These are phyloP conservation scores for Metaphire vulgaris DNA, from an alignment of 1,140 invertebrate genomes.

Conservation along the genomic window DNA sequence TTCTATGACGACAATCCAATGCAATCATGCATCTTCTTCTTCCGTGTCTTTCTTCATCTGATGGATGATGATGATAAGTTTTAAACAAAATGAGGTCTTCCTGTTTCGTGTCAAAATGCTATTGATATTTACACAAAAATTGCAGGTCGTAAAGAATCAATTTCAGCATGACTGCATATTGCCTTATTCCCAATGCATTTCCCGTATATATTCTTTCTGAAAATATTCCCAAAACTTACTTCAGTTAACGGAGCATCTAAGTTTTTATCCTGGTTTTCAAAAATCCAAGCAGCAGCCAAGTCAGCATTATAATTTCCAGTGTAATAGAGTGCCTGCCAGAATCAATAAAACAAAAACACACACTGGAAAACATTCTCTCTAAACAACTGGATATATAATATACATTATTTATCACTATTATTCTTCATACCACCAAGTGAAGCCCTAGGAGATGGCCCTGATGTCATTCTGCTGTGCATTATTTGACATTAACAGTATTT, in stretches of 20 bases:
- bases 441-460: not conserved
- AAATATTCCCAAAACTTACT: slow-evolving; percentile 13
- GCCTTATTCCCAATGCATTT: no score
- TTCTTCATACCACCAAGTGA: not conserved
- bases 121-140: no score
- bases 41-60: no score
- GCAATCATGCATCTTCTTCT: no score
- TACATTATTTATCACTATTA: not conserved
- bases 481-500: not conserved
- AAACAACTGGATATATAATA: not conserved
- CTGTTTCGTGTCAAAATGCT: no score
- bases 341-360: not conserved
- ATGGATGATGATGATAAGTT: no score
- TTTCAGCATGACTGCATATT: no score
- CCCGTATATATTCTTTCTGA: no score
- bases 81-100: no score
- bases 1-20: no score
- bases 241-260: slow-evolving; percentile 41
- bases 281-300: slow-evolving; percentile 56
- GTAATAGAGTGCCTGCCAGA: slow-evolving; percentile 54
- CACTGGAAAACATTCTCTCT: not conserved
- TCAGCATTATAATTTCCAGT: slow-evolving; percentile 57
- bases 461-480: not conserved
- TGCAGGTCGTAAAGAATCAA: no score
- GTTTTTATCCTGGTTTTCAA: slow-evolving; percentile 54